Evolutionary conservation across 1,140 invertebrate species (phyloP).

Genomic region (Propsilocerus akamusi): DNA sequence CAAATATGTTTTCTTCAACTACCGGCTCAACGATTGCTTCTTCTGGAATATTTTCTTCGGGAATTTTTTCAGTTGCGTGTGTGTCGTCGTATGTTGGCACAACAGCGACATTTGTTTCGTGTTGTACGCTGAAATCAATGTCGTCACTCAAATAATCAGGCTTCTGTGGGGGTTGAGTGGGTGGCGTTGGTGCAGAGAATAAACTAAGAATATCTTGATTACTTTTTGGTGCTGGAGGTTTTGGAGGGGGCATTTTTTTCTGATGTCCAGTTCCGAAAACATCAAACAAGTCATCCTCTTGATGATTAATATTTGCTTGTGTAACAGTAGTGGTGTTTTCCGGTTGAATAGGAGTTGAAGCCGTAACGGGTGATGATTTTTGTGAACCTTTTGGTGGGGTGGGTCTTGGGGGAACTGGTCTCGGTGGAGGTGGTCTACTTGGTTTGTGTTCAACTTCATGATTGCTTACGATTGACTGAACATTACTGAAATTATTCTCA

Average conservation of each 20-base stretch:
- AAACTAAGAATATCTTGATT: slow-evolving; percentile 45
- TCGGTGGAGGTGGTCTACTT: slow-evolving; percentile 21
- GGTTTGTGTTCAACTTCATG: slow-evolving; percentile 15
- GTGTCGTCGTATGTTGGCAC: not conserved
- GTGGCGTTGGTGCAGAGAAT: slow-evolving; percentile 33
- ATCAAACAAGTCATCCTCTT: slow-evolving; percentile 24
- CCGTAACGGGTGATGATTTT: slow-evolving; percentile 11
- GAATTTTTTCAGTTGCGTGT: not conserved
- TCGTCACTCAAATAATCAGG: slow-evolving; percentile 33
- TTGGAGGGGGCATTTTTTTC: slow-evolving; percentile 15
- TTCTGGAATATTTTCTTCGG: slow-evolving; percentile 16
- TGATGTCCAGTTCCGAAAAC: slow-evolving; percentile 23
- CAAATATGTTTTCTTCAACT: too few relatives aligned
- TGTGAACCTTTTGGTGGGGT: slow-evolving; percentile 21
- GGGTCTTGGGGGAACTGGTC: slow-evolving; percentile 24
- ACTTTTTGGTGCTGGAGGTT: slow-evolving; percentile 26
- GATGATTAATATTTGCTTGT: slow-evolving; percentile 10
- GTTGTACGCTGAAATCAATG: slow-evolving; percentile 18
- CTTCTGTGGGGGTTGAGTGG: slow-evolving; percentile 14
- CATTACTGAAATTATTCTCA: not conserved
- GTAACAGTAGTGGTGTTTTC: slow-evolving; percentile 13
- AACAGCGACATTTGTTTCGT: slow-evolving; percentile 7
- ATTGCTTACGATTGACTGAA: not conserved
- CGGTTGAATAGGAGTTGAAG: slow-evolving; percentile 9
- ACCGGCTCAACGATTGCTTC: slow-evolving; percentile 13